Evolutionary conservation across 23 tunicate species (phyloP).

Genomic region (Ciona savignyi): DNA sequence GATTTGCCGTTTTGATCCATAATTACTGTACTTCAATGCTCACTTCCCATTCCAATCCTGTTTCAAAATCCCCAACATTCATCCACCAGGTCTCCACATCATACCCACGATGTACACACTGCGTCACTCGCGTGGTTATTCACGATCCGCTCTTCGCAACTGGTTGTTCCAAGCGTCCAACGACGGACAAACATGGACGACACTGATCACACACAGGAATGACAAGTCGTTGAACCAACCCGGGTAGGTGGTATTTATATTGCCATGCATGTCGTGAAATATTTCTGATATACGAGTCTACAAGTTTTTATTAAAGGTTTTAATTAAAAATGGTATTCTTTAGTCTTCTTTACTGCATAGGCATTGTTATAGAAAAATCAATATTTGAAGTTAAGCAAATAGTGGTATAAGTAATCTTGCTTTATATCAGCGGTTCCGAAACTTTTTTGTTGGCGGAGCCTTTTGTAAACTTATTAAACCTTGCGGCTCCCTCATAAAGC

Average conservation of each 20-base stretch:
- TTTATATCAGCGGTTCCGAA: too few species aligned
- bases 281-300: too few species aligned
- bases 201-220: conserved; percentile 49
- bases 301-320: too few species aligned
- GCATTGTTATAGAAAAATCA: conserved; percentile 59
- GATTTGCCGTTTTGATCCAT: not conserved
- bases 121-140: conserved; percentile 76
- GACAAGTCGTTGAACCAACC: conserved; percentile 78
- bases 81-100: too few species aligned
- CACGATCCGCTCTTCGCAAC: conserved; percentile 69
- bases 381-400: too few species aligned
- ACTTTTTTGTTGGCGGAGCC: too few species aligned
- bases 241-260: conserved; percentile 56
- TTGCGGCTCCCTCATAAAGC: too few species aligned
- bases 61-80: not conserved
- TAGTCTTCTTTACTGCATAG: too few species aligned
- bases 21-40: not conserved
- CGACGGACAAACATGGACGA: conserved; percentile 74
- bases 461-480: too few species aligned
- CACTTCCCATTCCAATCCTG: not conserved
- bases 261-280: too few species aligned
- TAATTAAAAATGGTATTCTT: too few species aligned
- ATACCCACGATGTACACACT: conserved; percentile 75
- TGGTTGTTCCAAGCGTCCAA: conserved; percentile 85
- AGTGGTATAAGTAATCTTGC: too few species aligned